These are phyloP conservation scores for Phalloptychus januarius DNA, from an alignment of 2,797 vertebrate species.

Conservation along the genomic window DNA sequence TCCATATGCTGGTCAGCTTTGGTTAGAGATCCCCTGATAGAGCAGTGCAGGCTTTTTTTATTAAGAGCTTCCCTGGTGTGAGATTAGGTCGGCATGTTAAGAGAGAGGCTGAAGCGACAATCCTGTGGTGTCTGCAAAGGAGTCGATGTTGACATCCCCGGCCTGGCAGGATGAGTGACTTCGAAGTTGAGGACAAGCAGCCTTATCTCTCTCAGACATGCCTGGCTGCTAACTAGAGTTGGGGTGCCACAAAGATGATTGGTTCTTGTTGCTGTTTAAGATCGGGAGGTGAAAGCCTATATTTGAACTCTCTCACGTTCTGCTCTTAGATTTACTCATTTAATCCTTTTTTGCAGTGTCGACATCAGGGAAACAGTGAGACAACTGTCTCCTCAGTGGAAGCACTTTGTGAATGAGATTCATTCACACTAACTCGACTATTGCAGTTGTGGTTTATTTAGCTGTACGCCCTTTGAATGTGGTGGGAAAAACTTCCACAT, in stretches of 20 bases:
- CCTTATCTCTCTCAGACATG: constrained; percentile 65
- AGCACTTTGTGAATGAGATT: constrained; percentile 56
- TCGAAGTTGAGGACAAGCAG: constrained; percentile 51
- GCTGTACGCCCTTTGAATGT: constrained; percentile 38
- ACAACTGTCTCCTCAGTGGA: constrained; percentile 36
- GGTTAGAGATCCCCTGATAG: constrained; percentile 53
- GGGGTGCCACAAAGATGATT: constrained; percentile 20
- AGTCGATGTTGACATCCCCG: constrained; percentile 39
- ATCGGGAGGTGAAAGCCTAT: constrained; percentile 4
- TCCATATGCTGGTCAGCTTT: constrained; percentile 30
- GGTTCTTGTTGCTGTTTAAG: constrained; percentile 12
- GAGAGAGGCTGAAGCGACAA: constrained; percentile 34
- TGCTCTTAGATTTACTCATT: constrained; percentile 9
- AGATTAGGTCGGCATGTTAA: constrained; percentile 62
- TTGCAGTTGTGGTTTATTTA: constrained; percentile 61
- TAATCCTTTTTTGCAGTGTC: constrained; percentile 31
- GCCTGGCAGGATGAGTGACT: constrained; percentile 44
- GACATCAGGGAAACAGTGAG: constrained; percentile 29
- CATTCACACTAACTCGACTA: constrained; percentile 52
- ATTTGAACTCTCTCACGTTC: constrained; percentile 9
- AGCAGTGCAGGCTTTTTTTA: constrained; percentile 36
- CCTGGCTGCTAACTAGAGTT: constrained; percentile 49
- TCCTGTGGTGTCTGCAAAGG: constrained; percentile 34
- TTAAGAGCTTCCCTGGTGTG: constrained; percentile 47
- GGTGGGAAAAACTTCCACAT: constrained; percentile 41